These are phyloP conservation scores for Tanaodytes sp. DNA, from an alignment of 2,888 invertebrate species.

Conservation along the genomic window DNA sequence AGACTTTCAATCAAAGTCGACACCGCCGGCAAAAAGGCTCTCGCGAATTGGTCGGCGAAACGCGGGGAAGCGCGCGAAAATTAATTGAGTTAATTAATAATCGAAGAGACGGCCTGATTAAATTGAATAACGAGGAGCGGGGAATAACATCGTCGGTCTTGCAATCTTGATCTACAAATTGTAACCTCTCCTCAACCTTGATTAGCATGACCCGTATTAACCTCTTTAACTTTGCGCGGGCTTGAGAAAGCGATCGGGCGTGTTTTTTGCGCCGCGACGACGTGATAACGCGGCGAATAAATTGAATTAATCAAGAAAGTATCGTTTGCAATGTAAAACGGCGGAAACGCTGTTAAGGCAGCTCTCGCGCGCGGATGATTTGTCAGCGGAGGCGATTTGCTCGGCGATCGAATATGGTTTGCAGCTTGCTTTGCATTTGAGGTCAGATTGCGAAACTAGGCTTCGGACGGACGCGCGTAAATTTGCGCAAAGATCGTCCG, in stretches of 20 bases:
- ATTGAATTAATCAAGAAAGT: constrained; percentile 48
- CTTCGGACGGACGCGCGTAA: constrained; percentile 60
- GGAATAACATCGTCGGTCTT: constrained; percentile 19
- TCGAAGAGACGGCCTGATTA: constrained; percentile 20
- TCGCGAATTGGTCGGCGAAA: neutral
- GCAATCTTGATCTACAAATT: constrained; percentile 46
- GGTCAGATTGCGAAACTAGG: constrained; percentile 56
- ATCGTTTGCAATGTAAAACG: constrained; percentile 47
- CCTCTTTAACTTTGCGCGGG: constrained; percentile 30
- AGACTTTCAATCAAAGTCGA: constrained; percentile 5
- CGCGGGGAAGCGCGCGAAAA: constrained; percentile 6
- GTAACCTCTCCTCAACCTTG: constrained; percentile 39
- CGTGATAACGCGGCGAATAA: constrained; percentile 41
- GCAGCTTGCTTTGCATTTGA: constrained; percentile 52
- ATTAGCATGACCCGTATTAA: constrained; percentile 46
- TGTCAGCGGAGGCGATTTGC: constrained; percentile 46
- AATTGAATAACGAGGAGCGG: constrained; percentile 32
- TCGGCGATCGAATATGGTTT: constrained; percentile 49
- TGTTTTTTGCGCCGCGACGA: constrained; percentile 23
- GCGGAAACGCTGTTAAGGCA: constrained; percentile 37
- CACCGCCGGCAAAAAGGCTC: neutral
- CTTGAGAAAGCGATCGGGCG: constrained; percentile 43
- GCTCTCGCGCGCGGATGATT: constrained; percentile 35
- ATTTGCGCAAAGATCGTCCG: constrained; percentile 59
- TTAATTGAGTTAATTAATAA: constrained; percentile 44